Base-by-base conservation (phyloP, 37 sponge, comb jelly and placozoan species). In the Halichondria panicea region DNA sequence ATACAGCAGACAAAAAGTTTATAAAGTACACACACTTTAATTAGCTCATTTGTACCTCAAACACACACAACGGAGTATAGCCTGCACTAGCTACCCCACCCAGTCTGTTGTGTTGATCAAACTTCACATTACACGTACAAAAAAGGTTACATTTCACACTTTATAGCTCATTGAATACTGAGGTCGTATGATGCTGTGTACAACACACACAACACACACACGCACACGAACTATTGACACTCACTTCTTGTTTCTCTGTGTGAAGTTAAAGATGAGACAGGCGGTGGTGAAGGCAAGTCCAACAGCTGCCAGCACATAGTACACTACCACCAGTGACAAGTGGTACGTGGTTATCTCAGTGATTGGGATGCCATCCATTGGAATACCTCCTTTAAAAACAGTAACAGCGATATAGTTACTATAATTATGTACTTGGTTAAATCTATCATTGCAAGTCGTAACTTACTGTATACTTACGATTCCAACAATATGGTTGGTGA, bases 241-340 rank as follows among this genome's bases (percentile, higher is more conserved):
- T 24, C 61, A 79, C 80, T 33, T 68, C 19, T 38, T 68, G 13
- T 79, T 79, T 30, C 80, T 19, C 21, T 54, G 68, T 1, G 61
- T 36, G 42, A 61, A 31, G 28, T 62, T 80, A 53, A 80, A 80
- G 46, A 60, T 35, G 25, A 70, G 37, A 25, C 81, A 80, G 43
- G 59, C 53, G 11, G 43, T n/a, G 43, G 48, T 40, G 59, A 80
- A 80, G 4, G 61, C 12, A 4, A 62, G 4, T 8, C 81, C 81
- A 41, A 39, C 24, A 13, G 50, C 9, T 18, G 72, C 63, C 2
- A 60, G 37, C 9, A 62, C 45, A 35, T 70, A 57, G 38, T 71
- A 61, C 0, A 28, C 15, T 30, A 80, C 42, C 11, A 71, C 46
- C 34, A 80, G 53, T 15, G 72, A 32, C 7, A 61, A 22, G 18